Percentiles rank a stretch among this genome's conserved stretches.
Conservation (phyloP, 2,888 invertebrate genomes). For the Malacosoma neustria region DNA sequence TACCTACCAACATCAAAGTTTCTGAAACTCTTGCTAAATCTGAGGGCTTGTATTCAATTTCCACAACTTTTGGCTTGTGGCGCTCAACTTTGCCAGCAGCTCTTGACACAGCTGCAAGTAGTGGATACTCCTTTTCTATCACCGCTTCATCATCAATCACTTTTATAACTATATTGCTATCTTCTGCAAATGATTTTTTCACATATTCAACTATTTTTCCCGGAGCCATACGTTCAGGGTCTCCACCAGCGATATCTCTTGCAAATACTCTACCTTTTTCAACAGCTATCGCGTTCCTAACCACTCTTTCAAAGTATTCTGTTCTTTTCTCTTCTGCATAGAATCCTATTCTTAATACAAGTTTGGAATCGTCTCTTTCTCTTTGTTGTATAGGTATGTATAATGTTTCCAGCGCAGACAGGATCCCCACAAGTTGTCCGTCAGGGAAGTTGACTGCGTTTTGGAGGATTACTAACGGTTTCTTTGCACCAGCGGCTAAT, state of each 20-base stretch:
- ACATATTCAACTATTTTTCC: constrained; percentile 86
- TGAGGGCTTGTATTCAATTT: constrained; percentile 78
- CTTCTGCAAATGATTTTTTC: constrained; percentile 73
- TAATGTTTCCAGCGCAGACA: constrained; percentile 91
- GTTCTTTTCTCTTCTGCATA: constrained; percentile 71
- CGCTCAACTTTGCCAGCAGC: constrained; percentile 80
- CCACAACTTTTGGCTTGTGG: constrained; percentile 76
- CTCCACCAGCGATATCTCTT: constrained; percentile 79
- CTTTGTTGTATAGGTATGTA: constrained; percentile 89
- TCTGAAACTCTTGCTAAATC: constrained; percentile 68
- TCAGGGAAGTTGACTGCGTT: constrained; percentile 80
- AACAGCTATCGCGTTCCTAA: constrained; percentile 76
- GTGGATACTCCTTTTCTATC: constrained; percentile 84
- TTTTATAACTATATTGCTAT: constrained; percentile 76
- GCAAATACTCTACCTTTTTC: constrained; percentile 78
- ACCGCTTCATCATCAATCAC: constrained; percentile 76
- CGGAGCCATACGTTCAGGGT: constrained; percentile 93
- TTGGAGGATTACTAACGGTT: constrained; percentile 84
- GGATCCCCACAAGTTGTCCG: constrained; percentile 84
- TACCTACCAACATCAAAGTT: constrained; percentile 88
- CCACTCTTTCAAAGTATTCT: constrained; percentile 70
- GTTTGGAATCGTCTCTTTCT: constrained; percentile 76
- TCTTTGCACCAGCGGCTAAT: constrained; percentile 86
- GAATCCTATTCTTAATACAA: constrained; percentile 78
- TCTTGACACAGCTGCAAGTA: constrained; percentile 83